Percentiles rank a stretch among this genome's conserved stretches.
phyloP scores from a whole-genome alignment of 2,113 vertebrate genomes.

The Eublepharis macularius region DNA sequence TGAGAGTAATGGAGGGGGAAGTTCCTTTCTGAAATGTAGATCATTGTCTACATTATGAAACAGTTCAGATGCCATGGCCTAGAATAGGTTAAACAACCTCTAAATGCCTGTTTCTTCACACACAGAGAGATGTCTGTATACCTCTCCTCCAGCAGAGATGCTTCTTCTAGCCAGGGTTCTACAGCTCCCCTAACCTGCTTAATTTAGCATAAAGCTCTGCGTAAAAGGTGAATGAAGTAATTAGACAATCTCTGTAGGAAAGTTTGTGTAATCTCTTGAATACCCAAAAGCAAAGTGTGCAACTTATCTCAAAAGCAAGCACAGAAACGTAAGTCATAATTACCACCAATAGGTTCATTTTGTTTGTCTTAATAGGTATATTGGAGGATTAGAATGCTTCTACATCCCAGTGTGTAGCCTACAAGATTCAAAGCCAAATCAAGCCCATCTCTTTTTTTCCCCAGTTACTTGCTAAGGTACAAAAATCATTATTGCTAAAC shows the following conservation, averaged over 20 bases:
- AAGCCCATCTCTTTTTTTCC: too few relatives aligned
- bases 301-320: background rate
- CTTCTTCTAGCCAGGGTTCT: background rate
- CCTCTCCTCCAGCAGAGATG: background rate
- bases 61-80: too few relatives aligned
- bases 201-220: background rate
- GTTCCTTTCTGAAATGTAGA: too few relatives aligned
- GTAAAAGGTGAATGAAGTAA: background rate
- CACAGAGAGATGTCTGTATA: background rate
- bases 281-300: background rate
- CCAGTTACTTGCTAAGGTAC: background rate
- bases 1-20: too few relatives aligned
- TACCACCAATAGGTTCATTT: background rate
- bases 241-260: background rate
- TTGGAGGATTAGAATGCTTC: background rate
- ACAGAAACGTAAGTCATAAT: background rate
- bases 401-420: background rate
- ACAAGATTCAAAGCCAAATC: background rate
- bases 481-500: background rate
- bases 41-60: too few relatives aligned
- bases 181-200: background rate
- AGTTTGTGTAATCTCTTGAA: background rate
- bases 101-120: too few relatives aligned
- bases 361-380: background rate
- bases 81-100: too few relatives aligned